Conservation (phyloP, 2,113 vertebrate genomes). For the Pipra filicauda region DNA sequence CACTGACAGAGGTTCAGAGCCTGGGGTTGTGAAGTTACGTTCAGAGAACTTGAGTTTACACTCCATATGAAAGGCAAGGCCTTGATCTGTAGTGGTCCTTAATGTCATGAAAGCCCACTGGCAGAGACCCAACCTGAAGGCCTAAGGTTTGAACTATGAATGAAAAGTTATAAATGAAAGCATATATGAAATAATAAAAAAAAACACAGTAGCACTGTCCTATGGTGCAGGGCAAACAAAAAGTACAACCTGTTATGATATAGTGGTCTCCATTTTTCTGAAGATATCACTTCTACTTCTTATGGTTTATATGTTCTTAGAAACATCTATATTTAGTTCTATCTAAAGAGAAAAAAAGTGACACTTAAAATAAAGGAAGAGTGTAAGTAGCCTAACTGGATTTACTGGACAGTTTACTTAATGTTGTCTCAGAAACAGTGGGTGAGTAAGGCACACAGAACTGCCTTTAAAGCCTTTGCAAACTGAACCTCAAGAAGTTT, state of each 20-base stretch:
- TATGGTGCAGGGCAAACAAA: background rate
- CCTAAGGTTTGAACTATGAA: background rate
- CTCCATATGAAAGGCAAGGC: background rate
- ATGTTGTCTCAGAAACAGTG: background rate
- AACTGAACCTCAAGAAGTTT: background rate
- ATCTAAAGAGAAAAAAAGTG: background rate
- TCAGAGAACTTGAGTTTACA: background rate
- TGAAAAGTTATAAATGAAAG: background rate
- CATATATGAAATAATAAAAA: background rate
- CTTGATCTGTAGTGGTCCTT: background rate
- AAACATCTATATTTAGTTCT: background rate
- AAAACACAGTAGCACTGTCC: background rate
- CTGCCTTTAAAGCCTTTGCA: background rate
- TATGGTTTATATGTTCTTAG: background rate
- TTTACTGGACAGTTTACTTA: background rate
- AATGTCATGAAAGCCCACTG: background rate
- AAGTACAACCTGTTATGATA: background rate
- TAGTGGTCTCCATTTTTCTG: background rate
- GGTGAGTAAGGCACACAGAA: background rate
- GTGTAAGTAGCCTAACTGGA: background rate
- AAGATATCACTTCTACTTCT: background rate
- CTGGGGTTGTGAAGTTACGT: background rate
- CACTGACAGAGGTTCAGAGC: background rate
- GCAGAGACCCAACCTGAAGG: background rate
- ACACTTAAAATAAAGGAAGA: background rate